Evolutionary conservation across 1,140 invertebrate species (phyloP).

Genomic region (Prorops nasuta): DNA sequence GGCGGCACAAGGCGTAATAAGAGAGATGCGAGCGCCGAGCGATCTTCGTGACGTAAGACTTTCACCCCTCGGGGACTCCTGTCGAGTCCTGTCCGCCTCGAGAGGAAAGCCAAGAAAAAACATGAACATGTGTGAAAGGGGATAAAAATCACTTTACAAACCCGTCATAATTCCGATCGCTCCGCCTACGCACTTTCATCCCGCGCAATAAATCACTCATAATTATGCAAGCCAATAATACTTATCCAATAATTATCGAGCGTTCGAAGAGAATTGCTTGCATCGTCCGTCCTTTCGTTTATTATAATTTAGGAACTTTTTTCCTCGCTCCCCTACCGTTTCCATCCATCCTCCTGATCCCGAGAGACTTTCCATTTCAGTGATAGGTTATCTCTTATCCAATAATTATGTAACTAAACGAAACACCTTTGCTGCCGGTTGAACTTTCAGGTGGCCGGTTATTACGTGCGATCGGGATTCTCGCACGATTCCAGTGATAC

Average conservation of each 20-base stretch:
- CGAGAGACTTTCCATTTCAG: too few relatives aligned
- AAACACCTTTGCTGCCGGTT: slow-evolving; percentile 30
- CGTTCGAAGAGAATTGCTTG: not conserved
- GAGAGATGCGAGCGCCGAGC: too few relatives aligned
- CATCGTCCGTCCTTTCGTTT: not conserved
- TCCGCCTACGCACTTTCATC: too few relatives aligned
- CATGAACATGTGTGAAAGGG: not conserved
- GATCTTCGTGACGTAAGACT: slow-evolving; percentile 44
- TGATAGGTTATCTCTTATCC: slow-evolving; percentile 26
- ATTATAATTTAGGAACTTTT: not conserved
- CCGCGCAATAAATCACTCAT: too few relatives aligned
- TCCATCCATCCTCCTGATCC: not conserved
- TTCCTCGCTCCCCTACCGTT: not conserved
- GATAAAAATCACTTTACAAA: too few relatives aligned
- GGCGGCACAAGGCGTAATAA: slow-evolving; percentile 45
- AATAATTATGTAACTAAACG: slow-evolving; percentile 50
- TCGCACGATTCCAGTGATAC: slow-evolving; percentile 22
- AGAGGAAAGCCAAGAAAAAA: not conserved
- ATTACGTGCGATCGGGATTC: slow-evolving; percentile 16
- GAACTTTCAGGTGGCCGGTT: slow-evolving; percentile 37
- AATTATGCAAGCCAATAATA: not conserved
- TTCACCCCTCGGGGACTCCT: slow-evolving; percentile 42
- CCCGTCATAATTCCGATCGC: too few relatives aligned
- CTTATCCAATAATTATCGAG: not conserved
- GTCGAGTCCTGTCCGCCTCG: slow-evolving; percentile 10